Base-by-base conservation (phyloP, 2,888 invertebrate genomes). In the Tachystola acroxantha region DNA sequence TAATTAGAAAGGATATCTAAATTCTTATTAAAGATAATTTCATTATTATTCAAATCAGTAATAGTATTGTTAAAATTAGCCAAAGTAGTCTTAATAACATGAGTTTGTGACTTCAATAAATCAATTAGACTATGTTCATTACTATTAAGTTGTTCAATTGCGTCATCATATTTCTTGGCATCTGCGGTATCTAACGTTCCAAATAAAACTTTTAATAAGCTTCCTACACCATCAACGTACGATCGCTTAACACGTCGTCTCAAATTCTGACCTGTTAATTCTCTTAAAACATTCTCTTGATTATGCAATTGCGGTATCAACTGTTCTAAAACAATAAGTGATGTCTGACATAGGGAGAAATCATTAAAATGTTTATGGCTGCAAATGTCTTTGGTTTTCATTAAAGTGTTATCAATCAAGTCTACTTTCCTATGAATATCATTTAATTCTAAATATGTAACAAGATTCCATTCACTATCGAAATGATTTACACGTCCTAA, bases 401-500 rank as follows among this genome's bases (percentile, higher is more conserved):
- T 26, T 14, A 36, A 39, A 1, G 45, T 48, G 30, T 38, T 33
- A 36, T 44, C 36, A 30, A 46, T 41, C 10, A 44, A 22, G 32
- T 26, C 38, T 32, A 45, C 40, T 36, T 50, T 48, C 7, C 27
- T 36, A 40, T 50, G 35, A 6, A 46, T 42, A 32, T 46, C 37
- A 3, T 37, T 36, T 26, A 48, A 38, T 37, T 43, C 30, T 29
- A 48, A 36, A 39, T 46, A 47, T 4, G 36, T 44, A 36, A 50
- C 22, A 22, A 50, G 28, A 32, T 35, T 48, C 46, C 47, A 48
- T 43, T 45, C 43, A 7, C 44, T 44, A 36, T 46, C 40, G 28
- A 42, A 46, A 36, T 47, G 42, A 40, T 47, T 47, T 14, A 45
- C 43, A 12, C 46, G 45, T 16, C 46, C 50, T 42, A 48, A 25